phyloP scores from a whole-genome alignment of 2,113 vertebrate species.

The Ahaetulla prasina region DNA sequence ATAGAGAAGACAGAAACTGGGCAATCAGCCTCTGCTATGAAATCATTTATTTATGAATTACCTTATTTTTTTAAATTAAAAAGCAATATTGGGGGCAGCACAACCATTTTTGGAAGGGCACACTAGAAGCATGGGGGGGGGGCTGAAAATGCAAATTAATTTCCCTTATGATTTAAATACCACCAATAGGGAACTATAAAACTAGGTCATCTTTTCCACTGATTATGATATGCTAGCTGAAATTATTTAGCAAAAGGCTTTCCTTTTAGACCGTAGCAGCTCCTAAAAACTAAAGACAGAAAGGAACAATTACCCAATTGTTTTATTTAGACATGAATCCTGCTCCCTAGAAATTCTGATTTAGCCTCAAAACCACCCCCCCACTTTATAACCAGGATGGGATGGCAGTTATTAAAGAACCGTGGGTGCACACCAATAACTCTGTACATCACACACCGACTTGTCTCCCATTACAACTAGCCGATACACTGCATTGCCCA shows the following conservation, averaged over 20 bases:
- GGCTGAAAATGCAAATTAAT: background rate
- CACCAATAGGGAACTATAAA: background rate
- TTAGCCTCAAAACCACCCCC: too few relatives aligned
- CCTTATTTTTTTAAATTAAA: background rate
- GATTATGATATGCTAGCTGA: background rate
- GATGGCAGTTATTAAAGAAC: background rate
- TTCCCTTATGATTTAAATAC: background rate
- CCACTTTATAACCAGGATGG: background rate
- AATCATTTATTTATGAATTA: background rate
- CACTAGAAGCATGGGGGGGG: background rate
- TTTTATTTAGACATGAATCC: background rate
- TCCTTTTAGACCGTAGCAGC: background rate
- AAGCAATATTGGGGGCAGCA: background rate
- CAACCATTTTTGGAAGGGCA: background rate
- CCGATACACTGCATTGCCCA: background rate
- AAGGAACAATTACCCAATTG: background rate
- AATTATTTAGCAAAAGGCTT: background rate
- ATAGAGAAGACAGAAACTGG: background rate
- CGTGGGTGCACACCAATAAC: too few relatives aligned
- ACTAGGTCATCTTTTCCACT: background rate
- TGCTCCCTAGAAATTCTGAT: background rate
- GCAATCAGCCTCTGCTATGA: background rate
- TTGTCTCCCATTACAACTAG: background rate
- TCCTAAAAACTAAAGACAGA: background rate
- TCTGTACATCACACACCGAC: background rate